These are phyloP conservation scores for Lamprotornis superbus DNA, from an alignment of 2,113 vertebrate genomes.

Conservation along the genomic window DNA sequence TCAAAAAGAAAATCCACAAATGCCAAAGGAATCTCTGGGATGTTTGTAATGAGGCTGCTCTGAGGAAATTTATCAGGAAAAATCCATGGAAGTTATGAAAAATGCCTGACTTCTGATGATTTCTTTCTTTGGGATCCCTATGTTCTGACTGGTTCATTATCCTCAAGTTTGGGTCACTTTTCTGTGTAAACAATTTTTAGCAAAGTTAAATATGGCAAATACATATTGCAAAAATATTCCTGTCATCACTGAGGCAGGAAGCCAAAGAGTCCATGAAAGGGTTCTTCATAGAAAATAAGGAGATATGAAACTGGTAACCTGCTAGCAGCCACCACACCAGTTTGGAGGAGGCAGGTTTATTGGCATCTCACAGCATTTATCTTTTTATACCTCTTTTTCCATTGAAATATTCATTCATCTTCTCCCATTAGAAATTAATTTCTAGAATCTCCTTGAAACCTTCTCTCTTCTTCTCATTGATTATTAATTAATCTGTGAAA, in stretches of 20 bases:
- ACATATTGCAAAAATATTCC: not conserved
- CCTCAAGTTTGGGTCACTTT: not conserved
- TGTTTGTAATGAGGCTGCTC: not conserved
- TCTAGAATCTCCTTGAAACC: not conserved
- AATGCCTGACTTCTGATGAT: not conserved
- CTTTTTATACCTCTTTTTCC: not conserved
- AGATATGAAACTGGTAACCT: not conserved
- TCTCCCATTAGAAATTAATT: conserved; percentile 27
- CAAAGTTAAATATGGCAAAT: not conserved
- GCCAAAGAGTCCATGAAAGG: not conserved
- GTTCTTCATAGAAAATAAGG: not conserved
- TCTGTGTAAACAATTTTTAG: not conserved
- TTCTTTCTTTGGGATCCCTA: not conserved
- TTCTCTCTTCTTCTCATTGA: not conserved
- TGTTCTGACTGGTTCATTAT: not conserved
- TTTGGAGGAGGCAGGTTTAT: not conserved
- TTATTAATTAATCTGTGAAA: conserved; percentile 21
- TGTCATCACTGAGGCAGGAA: not conserved
- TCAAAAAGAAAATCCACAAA: not conserved
- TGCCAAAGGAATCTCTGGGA: not conserved
- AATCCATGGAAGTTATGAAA: not conserved
- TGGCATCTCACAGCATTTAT: not conserved
- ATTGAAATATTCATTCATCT: not conserved
- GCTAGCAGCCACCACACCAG: not conserved
- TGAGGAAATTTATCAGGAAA: not conserved